phyloP scores from a whole-genome alignment of 2,888 invertebrate genomes.

The Acanthococcus lagerstroemiae region DNA sequence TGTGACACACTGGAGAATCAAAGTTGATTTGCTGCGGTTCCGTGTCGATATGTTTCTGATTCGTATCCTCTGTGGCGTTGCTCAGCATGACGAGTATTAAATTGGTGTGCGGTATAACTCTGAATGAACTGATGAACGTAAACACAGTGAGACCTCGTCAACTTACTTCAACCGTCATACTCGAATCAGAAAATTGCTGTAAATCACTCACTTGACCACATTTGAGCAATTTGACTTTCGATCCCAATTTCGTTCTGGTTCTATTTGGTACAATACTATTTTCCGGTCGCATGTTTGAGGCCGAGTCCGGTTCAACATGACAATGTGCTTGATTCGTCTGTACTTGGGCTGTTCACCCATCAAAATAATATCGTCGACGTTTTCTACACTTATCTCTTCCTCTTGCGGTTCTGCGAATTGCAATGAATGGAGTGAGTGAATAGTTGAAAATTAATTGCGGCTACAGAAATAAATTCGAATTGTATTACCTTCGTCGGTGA shows the following conservation, averaged over 20 bases:
- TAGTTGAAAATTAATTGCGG: no score
- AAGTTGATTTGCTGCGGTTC: constrained; percentile 7
- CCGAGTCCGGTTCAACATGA: constrained; percentile 63
- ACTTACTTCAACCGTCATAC: no score
- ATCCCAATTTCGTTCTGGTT: constrained; percentile 7
- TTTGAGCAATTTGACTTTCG: background rate
- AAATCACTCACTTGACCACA: constrained; percentile 1
- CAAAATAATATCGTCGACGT: background rate
- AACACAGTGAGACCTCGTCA: no score
- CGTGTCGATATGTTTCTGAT: background rate
- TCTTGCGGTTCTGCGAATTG: background rate
- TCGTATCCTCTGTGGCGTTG: background rate
- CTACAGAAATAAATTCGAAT: background rate
- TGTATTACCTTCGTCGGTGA: constrained; percentile 30
- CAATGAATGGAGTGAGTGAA: background rate
- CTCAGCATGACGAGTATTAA: constrained; percentile 6
- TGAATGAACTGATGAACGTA: constrained; percentile 1
- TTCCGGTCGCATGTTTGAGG: constrained; percentile 79
- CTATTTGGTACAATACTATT: constrained; percentile 45
- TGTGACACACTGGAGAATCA: constrained; percentile 15
- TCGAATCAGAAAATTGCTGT: no score
- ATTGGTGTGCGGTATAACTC: constrained; percentile 17
- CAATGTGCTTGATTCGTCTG: constrained; percentile 35
- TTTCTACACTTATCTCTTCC: background rate
- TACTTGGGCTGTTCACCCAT: constrained; percentile 47